phyloP scores from a whole-genome alignment of 2,797 vertebrate genomes.

The Sandelia bainsii region DNA sequence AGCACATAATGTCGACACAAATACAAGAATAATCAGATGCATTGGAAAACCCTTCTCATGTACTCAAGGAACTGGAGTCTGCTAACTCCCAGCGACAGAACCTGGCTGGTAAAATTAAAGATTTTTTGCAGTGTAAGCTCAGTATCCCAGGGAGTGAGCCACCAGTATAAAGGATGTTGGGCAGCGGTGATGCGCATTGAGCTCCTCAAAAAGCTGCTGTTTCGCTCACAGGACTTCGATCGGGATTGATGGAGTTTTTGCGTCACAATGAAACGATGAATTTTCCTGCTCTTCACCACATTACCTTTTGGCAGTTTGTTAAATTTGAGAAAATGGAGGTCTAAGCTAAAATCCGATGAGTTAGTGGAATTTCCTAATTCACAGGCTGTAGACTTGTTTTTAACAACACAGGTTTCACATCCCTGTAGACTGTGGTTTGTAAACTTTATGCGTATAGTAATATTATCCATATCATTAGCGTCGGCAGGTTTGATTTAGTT shows the following conservation, averaged over 20 bases:
- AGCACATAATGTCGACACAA: neutral
- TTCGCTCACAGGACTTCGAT: neutral
- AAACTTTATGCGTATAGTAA: slow-evolving; percentile 26
- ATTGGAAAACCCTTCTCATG: neutral
- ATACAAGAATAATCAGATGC: neutral
- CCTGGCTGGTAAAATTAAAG: neutral
- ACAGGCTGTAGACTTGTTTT: slow-evolving; percentile 1
- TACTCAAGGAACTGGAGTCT: neutral
- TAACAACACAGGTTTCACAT: slow-evolving; percentile 1
- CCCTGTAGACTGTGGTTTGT: slow-evolving; percentile 11
- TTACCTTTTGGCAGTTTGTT: neutral
- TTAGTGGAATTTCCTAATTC: neutral
- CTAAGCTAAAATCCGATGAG: neutral
- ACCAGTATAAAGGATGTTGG: slow-evolving; percentile 13
- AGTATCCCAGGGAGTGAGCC: slow-evolving; percentile 30
- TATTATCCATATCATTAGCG: neutral
- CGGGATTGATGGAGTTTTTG: slow-evolving; percentile 33
- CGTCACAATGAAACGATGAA: slow-evolving; percentile 23
- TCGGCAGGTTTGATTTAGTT: neutral
- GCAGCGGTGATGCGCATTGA: slow-evolving; percentile 46
- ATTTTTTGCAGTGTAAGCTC: slow-evolving; percentile 23
- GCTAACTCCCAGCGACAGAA: neutral
- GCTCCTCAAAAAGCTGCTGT: slow-evolving; percentile 22
- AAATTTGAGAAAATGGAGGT: neutral
- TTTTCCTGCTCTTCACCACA: neutral